Evolutionary conservation across 1,140 invertebrate species (phyloP).

Genomic region (Linepithema humile): DNA sequence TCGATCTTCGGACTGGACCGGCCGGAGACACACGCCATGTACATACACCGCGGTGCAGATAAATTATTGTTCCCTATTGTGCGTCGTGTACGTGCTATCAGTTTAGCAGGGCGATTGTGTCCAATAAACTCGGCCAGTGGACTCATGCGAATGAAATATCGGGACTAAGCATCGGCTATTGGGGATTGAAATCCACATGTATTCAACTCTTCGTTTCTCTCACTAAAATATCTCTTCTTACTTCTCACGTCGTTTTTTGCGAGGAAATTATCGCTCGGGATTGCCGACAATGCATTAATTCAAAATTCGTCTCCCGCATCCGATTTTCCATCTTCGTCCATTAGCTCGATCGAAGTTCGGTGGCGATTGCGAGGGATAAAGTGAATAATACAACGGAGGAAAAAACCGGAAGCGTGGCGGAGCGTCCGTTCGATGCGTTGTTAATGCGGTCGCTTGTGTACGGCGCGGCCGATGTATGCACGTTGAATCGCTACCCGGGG

Average conservation of each 20-base stretch:
- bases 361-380: slow-evolving; percentile 3
- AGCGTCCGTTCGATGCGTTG: background rate
- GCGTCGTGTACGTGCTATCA: background rate
- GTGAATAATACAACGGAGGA: slow-evolving; percentile 1
- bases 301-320: background rate
- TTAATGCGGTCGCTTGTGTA: slow-evolving; percentile 9
- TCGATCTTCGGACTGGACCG: slow-evolving; percentile 9
- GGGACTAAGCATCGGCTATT: background rate
- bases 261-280: background rate
- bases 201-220: background rate
- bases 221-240: background rate
- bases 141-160: background rate
- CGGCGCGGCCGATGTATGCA: background rate
- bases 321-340: slow-evolving; percentile 19
- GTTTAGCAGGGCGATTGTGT: background rate
- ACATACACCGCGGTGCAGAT: background rate
- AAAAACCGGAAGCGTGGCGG: slow-evolving; percentile 16
- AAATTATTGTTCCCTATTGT: slow-evolving; percentile 21
- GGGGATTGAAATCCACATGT: background rate
- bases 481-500: slow-evolving; percentile 58
- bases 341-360: slow-evolving; percentile 22
- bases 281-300: slow-evolving; percentile 1
- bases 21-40: background rate
- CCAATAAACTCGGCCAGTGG: background rate
- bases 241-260: background rate